Conservation (phyloP, 2,113 vertebrate species). For the Cyprinodon brontotheroides region DNA sequence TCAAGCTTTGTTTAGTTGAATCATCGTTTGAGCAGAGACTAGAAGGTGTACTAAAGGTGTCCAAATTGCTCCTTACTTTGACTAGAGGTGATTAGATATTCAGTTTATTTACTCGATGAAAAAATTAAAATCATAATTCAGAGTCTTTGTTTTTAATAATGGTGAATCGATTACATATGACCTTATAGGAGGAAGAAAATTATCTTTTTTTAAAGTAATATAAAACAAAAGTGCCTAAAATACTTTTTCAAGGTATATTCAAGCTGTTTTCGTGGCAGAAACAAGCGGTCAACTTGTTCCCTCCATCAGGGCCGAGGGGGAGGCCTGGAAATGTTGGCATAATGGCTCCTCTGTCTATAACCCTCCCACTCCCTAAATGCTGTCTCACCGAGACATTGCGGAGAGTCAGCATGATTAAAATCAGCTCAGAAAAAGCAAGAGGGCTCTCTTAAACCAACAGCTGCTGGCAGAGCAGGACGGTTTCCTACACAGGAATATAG, state of each 20-base stretch:
- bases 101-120: slow-evolving; percentile 32
- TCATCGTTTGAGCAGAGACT: slow-evolving; percentile 42
- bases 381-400: slow-evolving; percentile 51
- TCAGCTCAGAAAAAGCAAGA: slow-evolving; percentile 59
- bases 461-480: slow-evolving; percentile 57
- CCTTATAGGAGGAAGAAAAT: slow-evolving; percentile 40
- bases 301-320: slow-evolving; percentile 19
- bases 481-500: slow-evolving; percentile 41
- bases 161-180: slow-evolving; percentile 41
- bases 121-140: slow-evolving; percentile 50
- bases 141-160: slow-evolving; percentile 38
- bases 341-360: slow-evolving; percentile 44
- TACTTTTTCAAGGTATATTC: slow-evolving; percentile 41
- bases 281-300: slow-evolving; percentile 51
- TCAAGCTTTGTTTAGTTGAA: slow-evolving; percentile 37
- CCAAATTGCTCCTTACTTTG: slow-evolving; percentile 54
- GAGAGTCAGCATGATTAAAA: slow-evolving; percentile 74
- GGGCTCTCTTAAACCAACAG: slow-evolving; percentile 71
- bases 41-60: slow-evolving; percentile 30
- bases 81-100: background rate
- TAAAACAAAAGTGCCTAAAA: slow-evolving; percentile 44
- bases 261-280: slow-evolving; percentile 14
- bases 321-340: slow-evolving; percentile 37
- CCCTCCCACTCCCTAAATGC: slow-evolving; percentile 23
- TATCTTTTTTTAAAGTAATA: slow-evolving; percentile 57